These are phyloP conservation scores for Polia nebulosa DNA, from an alignment of 2,888 invertebrate genomes.

Conservation along the genomic window DNA sequence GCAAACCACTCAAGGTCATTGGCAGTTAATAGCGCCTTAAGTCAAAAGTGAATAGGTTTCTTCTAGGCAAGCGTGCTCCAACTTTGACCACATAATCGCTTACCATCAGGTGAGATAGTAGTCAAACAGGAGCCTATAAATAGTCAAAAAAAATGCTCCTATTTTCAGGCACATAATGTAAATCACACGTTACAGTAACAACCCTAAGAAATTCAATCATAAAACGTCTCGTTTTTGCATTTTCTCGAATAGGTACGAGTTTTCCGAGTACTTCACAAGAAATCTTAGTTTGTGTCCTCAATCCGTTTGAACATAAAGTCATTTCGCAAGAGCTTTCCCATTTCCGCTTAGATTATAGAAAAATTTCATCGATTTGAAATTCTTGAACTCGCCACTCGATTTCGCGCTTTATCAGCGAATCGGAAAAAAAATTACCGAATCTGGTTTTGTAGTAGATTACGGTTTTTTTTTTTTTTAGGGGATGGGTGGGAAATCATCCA, in stretches of 20 bases:
- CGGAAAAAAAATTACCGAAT: slow-evolving; percentile 32
- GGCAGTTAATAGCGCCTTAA: too few relatives aligned
- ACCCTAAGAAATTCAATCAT: slow-evolving; percentile 22
- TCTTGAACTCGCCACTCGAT: slow-evolving; percentile 62
- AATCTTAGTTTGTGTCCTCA: slow-evolving; percentile 52
- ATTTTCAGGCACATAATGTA: not conserved
- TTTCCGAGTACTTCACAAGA: slow-evolving; percentile 35
- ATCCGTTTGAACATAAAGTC: slow-evolving; percentile 58
- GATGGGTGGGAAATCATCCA: too few relatives aligned
- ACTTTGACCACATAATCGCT: too few relatives aligned
- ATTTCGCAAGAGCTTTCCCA: slow-evolving; percentile 63
- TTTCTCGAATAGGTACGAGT: slow-evolving; percentile 12
- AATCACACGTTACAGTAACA: not conserved
- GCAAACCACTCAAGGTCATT: too few relatives aligned
- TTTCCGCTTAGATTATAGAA: slow-evolving; percentile 66
- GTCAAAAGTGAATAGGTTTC: too few relatives aligned
- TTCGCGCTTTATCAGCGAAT: slow-evolving; percentile 54
- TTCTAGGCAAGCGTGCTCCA: too few relatives aligned
- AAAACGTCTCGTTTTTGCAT: slow-evolving; percentile 23
- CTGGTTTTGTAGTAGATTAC: slow-evolving; percentile 15
- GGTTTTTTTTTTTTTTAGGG: too few relatives aligned
- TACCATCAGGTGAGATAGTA: too few relatives aligned
- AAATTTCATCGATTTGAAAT: slow-evolving; percentile 58
- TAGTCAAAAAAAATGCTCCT: not conserved
- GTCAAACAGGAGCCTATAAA: too few relatives aligned